A percentile compares a stretch with the other conserved stretches of the same genome.
These are phyloP conservation scores for Tetrapedia diversipes DNA, from an alignment of 2,888 invertebrate species.

Conservation along the genomic window DNA sequence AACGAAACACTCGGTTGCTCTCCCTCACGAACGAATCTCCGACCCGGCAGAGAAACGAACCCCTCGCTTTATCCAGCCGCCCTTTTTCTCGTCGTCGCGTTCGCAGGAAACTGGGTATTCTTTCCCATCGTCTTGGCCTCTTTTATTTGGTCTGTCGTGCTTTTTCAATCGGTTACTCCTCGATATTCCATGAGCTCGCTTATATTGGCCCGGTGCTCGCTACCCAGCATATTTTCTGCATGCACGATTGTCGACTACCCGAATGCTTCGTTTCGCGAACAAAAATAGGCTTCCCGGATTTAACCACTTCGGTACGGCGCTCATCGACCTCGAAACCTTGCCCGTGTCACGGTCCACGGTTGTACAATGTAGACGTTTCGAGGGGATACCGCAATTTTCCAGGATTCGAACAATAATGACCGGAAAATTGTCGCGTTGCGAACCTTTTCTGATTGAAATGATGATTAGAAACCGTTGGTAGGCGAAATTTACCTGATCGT, in stretches of 20 bases:
- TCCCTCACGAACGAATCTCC: constrained; percentile 22
- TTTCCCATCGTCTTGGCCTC: constrained; percentile 24
- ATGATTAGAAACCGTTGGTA: too few species aligned
- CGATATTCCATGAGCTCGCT: constrained; percentile 42
- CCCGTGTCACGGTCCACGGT: too few species aligned
- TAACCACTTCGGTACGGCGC: too few species aligned
- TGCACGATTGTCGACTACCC: constrained; percentile 56
- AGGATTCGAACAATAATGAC: too few species aligned
- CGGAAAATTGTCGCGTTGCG: too few species aligned
- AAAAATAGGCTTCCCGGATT: too few species aligned
- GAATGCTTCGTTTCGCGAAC: too few species aligned
- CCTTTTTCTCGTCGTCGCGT: constrained; percentile 29
- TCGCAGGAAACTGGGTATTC: constrained; percentile 45
- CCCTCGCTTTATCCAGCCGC: background rate
- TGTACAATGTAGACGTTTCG: too few species aligned
- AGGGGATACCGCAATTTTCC: too few species aligned
- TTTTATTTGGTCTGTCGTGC: constrained; percentile 25
- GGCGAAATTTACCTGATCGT: too few species aligned
- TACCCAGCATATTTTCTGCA: constrained; percentile 49
- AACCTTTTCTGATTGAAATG: too few species aligned
- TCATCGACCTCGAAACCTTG: too few species aligned
- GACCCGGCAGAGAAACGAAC: constrained; percentile 17
- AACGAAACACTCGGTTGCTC: constrained; percentile 33
- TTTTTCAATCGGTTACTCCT: constrained; percentile 12
- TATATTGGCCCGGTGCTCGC: constrained; percentile 56